Conservation (phyloP, 2,797 vertebrate genomes). For the Picus viridis region DNA sequence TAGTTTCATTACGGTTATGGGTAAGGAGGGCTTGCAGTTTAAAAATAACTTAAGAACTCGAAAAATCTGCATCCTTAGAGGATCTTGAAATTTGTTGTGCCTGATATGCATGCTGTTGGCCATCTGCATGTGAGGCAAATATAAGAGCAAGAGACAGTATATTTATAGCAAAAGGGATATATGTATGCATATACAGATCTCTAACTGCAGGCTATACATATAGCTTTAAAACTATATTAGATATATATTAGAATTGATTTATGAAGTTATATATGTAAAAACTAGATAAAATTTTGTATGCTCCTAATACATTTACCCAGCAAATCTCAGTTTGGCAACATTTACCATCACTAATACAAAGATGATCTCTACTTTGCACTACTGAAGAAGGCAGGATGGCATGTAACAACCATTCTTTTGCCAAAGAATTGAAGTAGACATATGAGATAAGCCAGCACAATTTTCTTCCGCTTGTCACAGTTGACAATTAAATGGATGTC, state of each 20-base stretch:
- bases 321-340: neutral
- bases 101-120: neutral
- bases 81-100: neutral
- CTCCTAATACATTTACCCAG: neutral
- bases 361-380: accelerated
- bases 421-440: neutral
- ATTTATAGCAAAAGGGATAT: neutral
- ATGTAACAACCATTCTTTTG: neutral
- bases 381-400: neutral
- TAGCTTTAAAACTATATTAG: neutral
- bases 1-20: neutral
- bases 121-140: neutral
- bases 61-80: neutral
- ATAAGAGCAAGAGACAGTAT: neutral
- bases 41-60: neutral
- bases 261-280: neutral
- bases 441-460: neutral
- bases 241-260: neutral
- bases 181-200: neutral
- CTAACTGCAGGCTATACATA: neutral
- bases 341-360: neutral
- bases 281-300: neutral
- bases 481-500: neutral
- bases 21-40: neutral
- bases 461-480: neutral